Percentiles rank a stretch among this genome's conserved stretches.
Evolutionary conservation across 30 jellyfish, hydroid and myxozoan species (phyloP).

Genomic region (Chironex yamaguchii): DNA sequence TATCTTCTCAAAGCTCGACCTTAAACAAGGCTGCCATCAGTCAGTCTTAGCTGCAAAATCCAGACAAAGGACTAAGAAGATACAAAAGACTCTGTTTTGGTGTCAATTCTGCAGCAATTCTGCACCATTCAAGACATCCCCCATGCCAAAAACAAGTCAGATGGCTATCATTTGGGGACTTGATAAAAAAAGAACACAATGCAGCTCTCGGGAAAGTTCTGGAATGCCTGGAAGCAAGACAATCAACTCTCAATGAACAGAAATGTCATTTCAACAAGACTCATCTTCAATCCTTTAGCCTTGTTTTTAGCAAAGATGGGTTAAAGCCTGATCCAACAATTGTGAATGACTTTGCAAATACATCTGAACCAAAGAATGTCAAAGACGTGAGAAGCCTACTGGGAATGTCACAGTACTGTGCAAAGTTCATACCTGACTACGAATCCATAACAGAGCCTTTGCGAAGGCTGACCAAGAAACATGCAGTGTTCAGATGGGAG

Average conservation of each 20-base stretch:
- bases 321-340: conserved; percentile 66
- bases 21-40: conserved; percentile 12
- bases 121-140: conserved; percentile 45
- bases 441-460: not conserved
- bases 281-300: conserved; percentile 58
- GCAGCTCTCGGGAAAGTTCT: conserved; percentile 8
- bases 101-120: not conserved
- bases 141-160: conserved; percentile 34
- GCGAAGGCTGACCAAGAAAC: conserved; percentile 26
- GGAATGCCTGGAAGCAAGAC: conserved; percentile 28
- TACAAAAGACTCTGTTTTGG: too few relatives aligned
- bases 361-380: conserved; percentile 13
- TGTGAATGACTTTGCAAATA: conserved; percentile 50
- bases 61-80: too few relatives aligned
- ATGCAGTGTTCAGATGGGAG: conserved; percentile 33
- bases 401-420: too few relatives aligned
- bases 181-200: conserved; percentile 42
- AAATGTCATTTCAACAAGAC: conserved; percentile 66
- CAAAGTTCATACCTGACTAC: not conserved
- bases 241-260: conserved; percentile 53
- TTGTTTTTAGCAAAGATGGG: conserved; percentile 62
- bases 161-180: conserved; percentile 37
- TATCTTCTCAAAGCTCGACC: conserved; percentile 9
- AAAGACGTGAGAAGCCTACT: conserved; percentile 19
- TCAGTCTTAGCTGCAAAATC: not conserved